phyloP scores from a whole-genome alignment of 2,113 vertebrate species.

The Mellivora capensis region DNA sequence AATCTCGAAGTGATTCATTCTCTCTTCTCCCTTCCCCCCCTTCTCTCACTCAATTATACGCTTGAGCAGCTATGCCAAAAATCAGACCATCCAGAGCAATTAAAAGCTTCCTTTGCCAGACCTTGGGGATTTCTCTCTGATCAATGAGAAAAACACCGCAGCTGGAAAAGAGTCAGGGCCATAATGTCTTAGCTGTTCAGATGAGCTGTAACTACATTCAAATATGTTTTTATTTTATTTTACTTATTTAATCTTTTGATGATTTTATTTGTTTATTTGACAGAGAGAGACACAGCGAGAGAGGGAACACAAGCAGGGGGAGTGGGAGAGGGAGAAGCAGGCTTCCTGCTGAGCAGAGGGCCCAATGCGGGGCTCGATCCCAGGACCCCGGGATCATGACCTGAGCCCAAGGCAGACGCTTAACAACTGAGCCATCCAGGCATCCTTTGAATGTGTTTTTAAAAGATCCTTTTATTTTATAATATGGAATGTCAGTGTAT shows the following conservation, averaged over 20 bases:
- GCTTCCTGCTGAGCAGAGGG: too few species aligned
- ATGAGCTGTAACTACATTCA: neutral
- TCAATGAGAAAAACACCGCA: slow-evolving; percentile 59
- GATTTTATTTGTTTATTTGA: too few species aligned
- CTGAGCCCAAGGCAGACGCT: too few species aligned
- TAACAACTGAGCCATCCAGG: too few species aligned
- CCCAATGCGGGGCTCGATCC: too few species aligned
- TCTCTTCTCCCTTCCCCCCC: neutral
- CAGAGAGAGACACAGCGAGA: too few species aligned
- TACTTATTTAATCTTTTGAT: neutral
- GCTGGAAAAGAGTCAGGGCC: slow-evolving; percentile 45
- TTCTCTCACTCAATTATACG: slow-evolving; percentile 31
- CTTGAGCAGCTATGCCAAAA: slow-evolving; percentile 68
- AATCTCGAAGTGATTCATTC: slow-evolving; percentile 26
- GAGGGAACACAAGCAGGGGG: too few species aligned
- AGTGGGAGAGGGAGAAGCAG: too few species aligned
- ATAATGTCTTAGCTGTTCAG: neutral
- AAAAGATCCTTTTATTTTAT: slow-evolving; percentile 11
- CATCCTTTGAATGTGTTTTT: neutral
- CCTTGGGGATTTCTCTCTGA: slow-evolving; percentile 66
- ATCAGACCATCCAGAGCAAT: slow-evolving; percentile 64
- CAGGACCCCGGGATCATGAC: too few species aligned
- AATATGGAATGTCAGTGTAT: neutral
- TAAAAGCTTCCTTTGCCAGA: slow-evolving; percentile 71
- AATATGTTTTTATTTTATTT: slow-evolving; percentile 20